Base-by-base conservation (phyloP, 2,113 vertebrate genomes). In the Catagonus wagneri region DNA sequence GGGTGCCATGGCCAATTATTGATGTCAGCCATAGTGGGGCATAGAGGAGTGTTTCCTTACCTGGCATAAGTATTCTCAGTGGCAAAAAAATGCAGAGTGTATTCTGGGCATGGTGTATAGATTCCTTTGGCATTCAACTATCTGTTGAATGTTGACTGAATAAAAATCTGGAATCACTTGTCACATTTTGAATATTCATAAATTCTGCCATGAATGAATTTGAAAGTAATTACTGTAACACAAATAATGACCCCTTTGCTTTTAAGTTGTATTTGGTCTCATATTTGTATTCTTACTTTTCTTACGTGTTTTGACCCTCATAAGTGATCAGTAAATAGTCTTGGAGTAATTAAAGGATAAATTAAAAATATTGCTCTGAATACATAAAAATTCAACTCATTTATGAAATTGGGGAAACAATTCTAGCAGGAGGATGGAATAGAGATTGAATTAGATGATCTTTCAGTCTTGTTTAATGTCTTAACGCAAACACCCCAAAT, bases 91-190 rank as follows among this genome's bases (percentile, higher is more conserved):
- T 74, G 8, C 63, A 80, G 7, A 75, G 23, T 25, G 20, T 65
- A 76, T 96, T 94, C 88, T 96, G 84, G 68, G 66, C 44, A 94
- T 29, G 80, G 10, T 61, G 14, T 32, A n/a, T 75, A 71, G 83
- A 89, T 80, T 92, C 54, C 36, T 63, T 94, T 97, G 74, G 32
- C 52, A 65, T 8, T 96, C 25, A 96, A 50, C 56, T 89, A 78
- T 92, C 44, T 80, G 52, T 84, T 96, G 74, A 93, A 83, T 84
- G 65, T 83, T 95, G 69, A 95, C 39, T 78, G 79, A 96, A 85
- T 14, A 91, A 91, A 93, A 94, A 23, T 86, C 81, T 93, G 19
- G 65, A 83, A 76, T 90, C 36, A 34, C 9, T 69, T 93, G 63
- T 92, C 58, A 78, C 58, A 83, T 94, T 91, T 68, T 80, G 56